Percentiles rank a stretch among this genome's conserved stretches.
Conservation (phyloP, 2,888 invertebrate genomes). For the Lingula anatina region DNA sequence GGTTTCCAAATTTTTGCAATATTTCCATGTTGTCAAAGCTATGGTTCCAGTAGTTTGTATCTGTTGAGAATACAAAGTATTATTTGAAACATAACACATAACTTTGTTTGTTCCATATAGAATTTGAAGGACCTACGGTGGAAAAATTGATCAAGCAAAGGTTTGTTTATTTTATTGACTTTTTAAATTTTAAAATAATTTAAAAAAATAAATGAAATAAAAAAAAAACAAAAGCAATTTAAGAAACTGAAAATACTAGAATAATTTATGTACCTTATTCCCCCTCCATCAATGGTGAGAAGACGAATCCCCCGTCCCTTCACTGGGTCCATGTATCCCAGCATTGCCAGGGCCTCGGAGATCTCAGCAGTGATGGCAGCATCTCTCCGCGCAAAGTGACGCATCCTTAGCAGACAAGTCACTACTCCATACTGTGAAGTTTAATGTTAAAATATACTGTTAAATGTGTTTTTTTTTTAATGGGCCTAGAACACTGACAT, state of each 20-base stretch:
- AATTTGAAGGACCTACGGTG: too few species aligned
- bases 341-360: slow-evolving; percentile 61
- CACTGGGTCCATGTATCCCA: slow-evolving; percentile 68
- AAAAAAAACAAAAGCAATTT: not conserved
- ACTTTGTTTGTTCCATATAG: too few species aligned
- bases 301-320: slow-evolving; percentile 72
- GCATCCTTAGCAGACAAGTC: slow-evolving; percentile 60
- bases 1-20: too few species aligned
- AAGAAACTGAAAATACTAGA: not conserved
- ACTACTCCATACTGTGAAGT: slow-evolving; percentile 65
- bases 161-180: not conserved
- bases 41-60: too few species aligned
- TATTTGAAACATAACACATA: too few species aligned
- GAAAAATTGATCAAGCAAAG: too few species aligned
- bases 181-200: not conserved
- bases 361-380: slow-evolving; percentile 18
- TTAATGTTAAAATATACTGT: slow-evolving; percentile 8
- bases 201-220: not conserved
- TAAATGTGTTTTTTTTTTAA: not conserved
- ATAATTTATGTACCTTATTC: slow-evolving; percentile 62
- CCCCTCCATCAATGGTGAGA: slow-evolving; percentile 85
- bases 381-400: slow-evolving; percentile 18
- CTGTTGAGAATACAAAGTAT: too few species aligned
- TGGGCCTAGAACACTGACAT: not conserved
- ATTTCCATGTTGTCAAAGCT: too few species aligned